Base-by-base conservation (phyloP, 2,888 invertebrate species). In the Clunio marinus region DNA sequence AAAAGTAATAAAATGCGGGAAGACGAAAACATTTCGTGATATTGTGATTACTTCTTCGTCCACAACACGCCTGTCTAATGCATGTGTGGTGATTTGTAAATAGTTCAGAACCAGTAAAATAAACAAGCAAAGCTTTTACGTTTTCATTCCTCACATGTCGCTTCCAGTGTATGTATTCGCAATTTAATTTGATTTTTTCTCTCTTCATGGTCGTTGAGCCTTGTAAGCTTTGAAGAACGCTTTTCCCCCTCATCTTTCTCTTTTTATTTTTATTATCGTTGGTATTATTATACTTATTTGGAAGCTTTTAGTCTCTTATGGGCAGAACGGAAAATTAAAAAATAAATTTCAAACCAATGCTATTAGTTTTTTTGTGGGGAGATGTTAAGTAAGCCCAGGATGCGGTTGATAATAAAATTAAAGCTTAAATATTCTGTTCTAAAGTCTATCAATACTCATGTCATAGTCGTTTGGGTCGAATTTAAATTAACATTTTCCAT, bases 401-500 rank as follows among this genome's bases (percentile, higher is more conserved):
- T 32, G 32, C 32, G 10, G 32, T 10, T 32, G 32, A 10, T 32
- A 8, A 32, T 32, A 13, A 45, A 45, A n/a, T 45, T 7, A 15
- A 7, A 45, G 45, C 15, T 13, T 45, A n/a, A 10, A 15, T 15
- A 13, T 15, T n/a, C 45, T 13, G 13, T n/a, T 15, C 7, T 45
- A 15, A 4, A 51, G 22, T 51, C 51, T 51, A 51, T 22, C 51
- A 51, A 20, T 51, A 15, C 5, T 22, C 2, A 51, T 51, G 5
- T 10, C n/a, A n/a, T n/a, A n/a, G n/a, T n/a, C 51, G 22, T 20
- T 51, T 8, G 51, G 22, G 8, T 22, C 8, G 2, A 51, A 22
- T 51, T 51, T 51, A 22, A 51, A 51, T 51, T 51, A 51, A 51
- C 20, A 51, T 20, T 51, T 51, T 41, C 7, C 51, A 51, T 51